Conservation (phyloP, 2,797 vertebrate genomes). For the Furcifer pardalis region DNA sequence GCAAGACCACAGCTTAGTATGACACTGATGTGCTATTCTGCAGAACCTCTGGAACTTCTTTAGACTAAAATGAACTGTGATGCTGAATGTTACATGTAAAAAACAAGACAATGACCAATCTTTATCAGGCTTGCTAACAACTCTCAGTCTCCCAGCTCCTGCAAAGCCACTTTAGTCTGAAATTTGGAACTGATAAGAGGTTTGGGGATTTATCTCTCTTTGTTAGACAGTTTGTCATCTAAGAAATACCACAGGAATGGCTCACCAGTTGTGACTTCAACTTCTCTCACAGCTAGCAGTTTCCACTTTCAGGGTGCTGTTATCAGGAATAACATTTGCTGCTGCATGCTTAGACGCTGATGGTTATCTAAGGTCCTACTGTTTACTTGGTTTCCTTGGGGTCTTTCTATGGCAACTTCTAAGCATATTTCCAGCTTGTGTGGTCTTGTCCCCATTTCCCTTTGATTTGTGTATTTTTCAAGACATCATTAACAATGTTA, state of each 20-base stretch:
- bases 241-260: not conserved
- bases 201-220: not conserved
- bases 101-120: not conserved
- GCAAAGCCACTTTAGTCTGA: not conserved
- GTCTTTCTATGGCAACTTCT: not conserved
- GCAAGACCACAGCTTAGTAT: too few relatives aligned
- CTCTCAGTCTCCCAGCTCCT: not conserved
- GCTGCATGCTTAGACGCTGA: not conserved
- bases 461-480: not conserved
- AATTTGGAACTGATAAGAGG: not conserved
- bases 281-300: not conserved
- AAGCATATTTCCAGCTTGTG: not conserved
- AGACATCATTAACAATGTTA: not conserved
- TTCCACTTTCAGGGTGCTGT: not conserved
- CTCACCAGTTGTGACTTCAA: not conserved
- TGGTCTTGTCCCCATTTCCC: not conserved
- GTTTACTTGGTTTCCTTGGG: not conserved
- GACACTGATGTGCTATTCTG: too few relatives aligned
- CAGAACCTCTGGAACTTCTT: too few relatives aligned
- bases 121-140: not conserved
- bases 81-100: too few relatives aligned
- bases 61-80: too few relatives aligned
- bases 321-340: not conserved
- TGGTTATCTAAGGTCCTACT: not conserved
- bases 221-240: too few relatives aligned